A percentile compares a stretch with the other conserved stretches of the same genome.
phyloP scores from a whole-genome alignment of 2,113 vertebrate genomes.

The Eolophus roseicapilla region DNA sequence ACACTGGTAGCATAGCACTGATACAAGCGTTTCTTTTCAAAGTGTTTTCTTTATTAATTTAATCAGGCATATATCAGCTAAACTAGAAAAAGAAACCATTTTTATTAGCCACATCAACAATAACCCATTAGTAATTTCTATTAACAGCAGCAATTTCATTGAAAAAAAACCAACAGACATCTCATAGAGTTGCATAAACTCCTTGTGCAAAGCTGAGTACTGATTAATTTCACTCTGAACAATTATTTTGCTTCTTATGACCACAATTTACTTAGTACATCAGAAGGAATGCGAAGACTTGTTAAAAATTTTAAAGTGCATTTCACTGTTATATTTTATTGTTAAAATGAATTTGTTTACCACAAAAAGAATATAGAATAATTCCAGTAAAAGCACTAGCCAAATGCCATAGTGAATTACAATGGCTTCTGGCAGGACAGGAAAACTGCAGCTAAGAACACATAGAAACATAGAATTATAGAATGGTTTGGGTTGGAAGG shows the following conservation, averaged over 20 bases:
- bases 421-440: background rate
- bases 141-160: background rate
- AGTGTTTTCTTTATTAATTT: background rate
- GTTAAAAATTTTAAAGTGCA: background rate
- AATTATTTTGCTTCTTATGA: background rate
- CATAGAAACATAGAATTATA: background rate
- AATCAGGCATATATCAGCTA: background rate
- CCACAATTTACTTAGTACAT: background rate
- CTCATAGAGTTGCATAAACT: background rate
- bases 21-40: background rate
- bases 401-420: background rate
- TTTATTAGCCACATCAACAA: background rate
- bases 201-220: background rate
- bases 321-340: background rate
- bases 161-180: background rate
- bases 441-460: background rate
- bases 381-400: background rate
- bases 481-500: background rate
- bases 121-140: background rate
- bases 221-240: background rate
- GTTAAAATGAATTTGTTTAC: background rate
- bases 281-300: background rate
- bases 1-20: background rate
- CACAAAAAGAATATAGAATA: background rate
- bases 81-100: background rate